Percentiles rank a stretch among this genome's conserved stretches.
Evolutionary conservation across 2,888 invertebrate species (phyloP).

Genomic region (Nemurella pictetii): DNA sequence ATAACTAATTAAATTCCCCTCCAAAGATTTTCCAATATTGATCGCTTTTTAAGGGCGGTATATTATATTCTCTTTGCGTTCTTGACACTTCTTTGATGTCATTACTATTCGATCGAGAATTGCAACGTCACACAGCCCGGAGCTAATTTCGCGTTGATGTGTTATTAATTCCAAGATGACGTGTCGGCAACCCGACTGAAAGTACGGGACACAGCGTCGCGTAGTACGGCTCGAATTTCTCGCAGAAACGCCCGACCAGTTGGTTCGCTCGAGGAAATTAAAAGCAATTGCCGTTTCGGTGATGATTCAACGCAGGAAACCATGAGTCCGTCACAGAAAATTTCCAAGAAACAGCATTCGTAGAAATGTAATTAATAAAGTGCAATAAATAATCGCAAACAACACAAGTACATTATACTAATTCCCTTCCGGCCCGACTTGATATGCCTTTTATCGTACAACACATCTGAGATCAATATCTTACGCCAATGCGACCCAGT

Average conservation of each 20-base stretch:
- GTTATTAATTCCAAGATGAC: slow-evolving; percentile 3
- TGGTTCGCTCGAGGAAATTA: not conserved
- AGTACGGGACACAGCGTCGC: not conserved
- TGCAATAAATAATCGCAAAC: no score
- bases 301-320: not conserved
- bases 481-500: not conserved
- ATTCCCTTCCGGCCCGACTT: no score
- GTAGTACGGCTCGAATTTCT: not conserved
- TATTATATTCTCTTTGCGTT: not conserved
- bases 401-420: not conserved
- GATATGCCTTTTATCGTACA: no score
- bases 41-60: not conserved
- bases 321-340: not conserved
- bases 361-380: no score
- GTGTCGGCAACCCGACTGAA: not conserved
- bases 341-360: no score
- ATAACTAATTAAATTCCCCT: not conserved
- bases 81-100: slow-evolving; percentile 14
- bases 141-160: slow-evolving; percentile 3
- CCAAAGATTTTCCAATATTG: not conserved
- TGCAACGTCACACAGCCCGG: not conserved
- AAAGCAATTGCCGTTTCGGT: not conserved
- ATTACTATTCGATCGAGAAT: slow-evolving; percentile 5
- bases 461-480: not conserved
- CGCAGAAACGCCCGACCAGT: not conserved